Evolutionary conservation across 2,888 invertebrate species (phyloP).

Genomic region (Sturmia bella): DNA sequence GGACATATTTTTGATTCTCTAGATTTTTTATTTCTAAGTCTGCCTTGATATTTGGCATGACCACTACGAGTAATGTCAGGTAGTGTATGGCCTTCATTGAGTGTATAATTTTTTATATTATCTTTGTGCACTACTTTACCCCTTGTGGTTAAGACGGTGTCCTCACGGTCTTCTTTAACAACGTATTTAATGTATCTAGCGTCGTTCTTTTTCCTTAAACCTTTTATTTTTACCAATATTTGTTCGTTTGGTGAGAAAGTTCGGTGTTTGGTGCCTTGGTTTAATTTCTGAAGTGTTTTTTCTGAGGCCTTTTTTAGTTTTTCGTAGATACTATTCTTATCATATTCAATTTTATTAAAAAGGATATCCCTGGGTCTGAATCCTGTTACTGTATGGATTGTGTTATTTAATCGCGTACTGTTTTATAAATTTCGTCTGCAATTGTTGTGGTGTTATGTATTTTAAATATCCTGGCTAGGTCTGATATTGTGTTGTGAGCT

Average conservation of each 20-base stretch:
- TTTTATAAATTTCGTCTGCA: slow-evolving; percentile 34
- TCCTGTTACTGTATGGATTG: slow-evolving; percentile 51
- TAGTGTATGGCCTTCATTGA: background rate
- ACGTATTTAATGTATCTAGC: slow-evolving; percentile 17
- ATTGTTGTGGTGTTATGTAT: slow-evolving; percentile 35
- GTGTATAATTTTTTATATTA: slow-evolving; percentile 37
- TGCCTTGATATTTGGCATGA: background rate
- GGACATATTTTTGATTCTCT: background rate
- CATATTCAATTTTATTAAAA: slow-evolving; percentile 13
- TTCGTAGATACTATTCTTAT: slow-evolving; percentile 20
- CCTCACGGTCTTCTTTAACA: slow-evolving; percentile 26
- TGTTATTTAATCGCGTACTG: slow-evolving; percentile 23
- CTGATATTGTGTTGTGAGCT: slow-evolving; percentile 39
- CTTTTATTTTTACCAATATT: slow-evolving; percentile 33
- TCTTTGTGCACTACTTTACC: background rate
- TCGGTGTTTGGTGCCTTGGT: slow-evolving; percentile 12
- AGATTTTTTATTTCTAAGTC: slow-evolving; percentile 3
- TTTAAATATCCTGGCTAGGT: slow-evolving; percentile 36
- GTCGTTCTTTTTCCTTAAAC: slow-evolving; percentile 8
- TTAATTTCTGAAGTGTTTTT: slow-evolving; percentile 27
- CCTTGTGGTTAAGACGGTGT: slow-evolving; percentile 14
- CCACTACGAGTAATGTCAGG: slow-evolving; percentile 28
- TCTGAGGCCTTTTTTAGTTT: slow-evolving; percentile 30
- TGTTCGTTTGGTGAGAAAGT: slow-evolving; percentile 24
- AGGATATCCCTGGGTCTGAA: slow-evolving; percentile 11